Base-by-base conservation (phyloP, 2,797 vertebrate genomes). In the Hylomyscus alleni region DNA sequence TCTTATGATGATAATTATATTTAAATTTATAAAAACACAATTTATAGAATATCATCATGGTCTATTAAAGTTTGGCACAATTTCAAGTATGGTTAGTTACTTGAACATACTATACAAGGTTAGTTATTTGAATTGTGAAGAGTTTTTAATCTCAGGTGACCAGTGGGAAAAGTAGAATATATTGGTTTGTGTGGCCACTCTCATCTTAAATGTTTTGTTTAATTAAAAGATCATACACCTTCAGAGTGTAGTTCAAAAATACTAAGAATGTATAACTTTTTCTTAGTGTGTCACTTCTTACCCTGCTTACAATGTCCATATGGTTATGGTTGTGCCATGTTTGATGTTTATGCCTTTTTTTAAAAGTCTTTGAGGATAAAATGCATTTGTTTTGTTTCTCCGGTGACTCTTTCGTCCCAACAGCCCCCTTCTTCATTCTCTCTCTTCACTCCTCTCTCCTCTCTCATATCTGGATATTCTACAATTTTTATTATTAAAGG, bases 41-140 rank as follows among this genome's bases (percentile, higher is more conserved):
- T 86, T 95, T 83, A 54, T 90, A 84, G 88, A 94, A 81, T 56
- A 91, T 78, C 22, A 80, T 75, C 8, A 78, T 86, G 90, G 80
- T 80, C 78, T 96, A 22, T 90, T 92, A 93, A 94, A 29, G 44
- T 8, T 87, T 94, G 58, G 76, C 52, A 88, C 6, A 29, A 31
- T 31, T 93, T 93, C 89, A 91, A 85, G 50, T 90, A n/a, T 75
- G 22, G 6, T 62, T 58, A 83, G n/a, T 88, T 80, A 92, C 37
- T 94, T 89, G 88, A 95, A 83, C 2, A 78, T 95, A 83, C 76
- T 85, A 24, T 8, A 85, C 47, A 19, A 67, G 44, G 11, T n/a
- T 26, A 94, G 82, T 29, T 60, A 29, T 1, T 60, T 62, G 62
- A n/a, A 69, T 60, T 96, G 78, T 76, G 52, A 94, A 80, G 6